Evolutionary conservation across 2,797 vertebrate species (phyloP).

Genomic region (Fistularia tabacaria): DNA sequence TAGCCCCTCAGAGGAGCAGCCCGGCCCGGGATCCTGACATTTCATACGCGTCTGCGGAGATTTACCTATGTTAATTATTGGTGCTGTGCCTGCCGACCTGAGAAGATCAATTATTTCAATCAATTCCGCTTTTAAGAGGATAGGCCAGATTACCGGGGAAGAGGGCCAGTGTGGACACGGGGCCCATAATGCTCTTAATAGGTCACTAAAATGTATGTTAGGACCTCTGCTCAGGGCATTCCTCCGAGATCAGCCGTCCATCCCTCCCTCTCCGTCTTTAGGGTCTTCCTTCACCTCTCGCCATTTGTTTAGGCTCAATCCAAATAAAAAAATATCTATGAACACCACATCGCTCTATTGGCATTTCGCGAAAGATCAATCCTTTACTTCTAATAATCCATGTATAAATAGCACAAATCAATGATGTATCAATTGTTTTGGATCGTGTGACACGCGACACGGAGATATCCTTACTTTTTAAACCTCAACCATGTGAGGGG

Average conservation of each 20-base stretch:
- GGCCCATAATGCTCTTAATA: conserved; percentile 75
- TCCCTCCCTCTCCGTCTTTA: conserved; percentile 11
- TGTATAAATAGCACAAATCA: too few relatives aligned
- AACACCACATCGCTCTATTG: too few relatives aligned
- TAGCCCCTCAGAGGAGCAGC: conserved; percentile 9
- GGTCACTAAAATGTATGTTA: conserved; percentile 75
- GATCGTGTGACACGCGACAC: too few relatives aligned
- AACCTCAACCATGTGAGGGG: conserved; percentile 18
- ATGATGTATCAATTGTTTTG: conserved; percentile 11
- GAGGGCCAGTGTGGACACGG: conserved; percentile 58
- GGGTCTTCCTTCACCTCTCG: background rate
- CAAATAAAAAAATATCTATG: conserved; percentile 35
- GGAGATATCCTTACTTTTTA: too few relatives aligned
- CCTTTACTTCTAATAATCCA: too few relatives aligned
- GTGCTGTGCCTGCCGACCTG: conserved; percentile 66
- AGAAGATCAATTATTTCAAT: conserved; percentile 79
- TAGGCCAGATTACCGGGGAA: conserved; percentile 72
- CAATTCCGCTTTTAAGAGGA: conserved; percentile 81
- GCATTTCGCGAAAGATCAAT: too few relatives aligned
- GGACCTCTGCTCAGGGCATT: conserved; percentile 58
- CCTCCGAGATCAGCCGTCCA: conserved; percentile 47
- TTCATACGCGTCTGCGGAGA: conserved; percentile 71
- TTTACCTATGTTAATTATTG: conserved; percentile 77
- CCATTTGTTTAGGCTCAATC: too few relatives aligned
- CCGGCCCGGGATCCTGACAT: conserved; percentile 58